A percentile compares a stretch with the other conserved stretches of the same genome.
Conservation (phyloP, 2,888 invertebrate species). For the Aricia artaxerxes region DNA sequence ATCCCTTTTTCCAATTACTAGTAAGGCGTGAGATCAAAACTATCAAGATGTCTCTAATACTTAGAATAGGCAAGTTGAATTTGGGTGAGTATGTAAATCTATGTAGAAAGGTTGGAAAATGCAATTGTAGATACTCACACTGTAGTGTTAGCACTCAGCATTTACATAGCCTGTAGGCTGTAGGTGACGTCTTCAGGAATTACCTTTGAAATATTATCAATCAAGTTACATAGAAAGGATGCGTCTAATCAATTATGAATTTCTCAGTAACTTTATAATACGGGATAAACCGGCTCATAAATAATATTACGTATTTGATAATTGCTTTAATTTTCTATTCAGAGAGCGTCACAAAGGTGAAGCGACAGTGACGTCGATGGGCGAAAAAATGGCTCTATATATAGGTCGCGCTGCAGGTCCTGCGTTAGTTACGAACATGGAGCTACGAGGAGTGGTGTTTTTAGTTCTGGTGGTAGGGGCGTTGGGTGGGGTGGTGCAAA, state of each 20-base stretch:
- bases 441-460: constrained; percentile 60
- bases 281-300: constrained; percentile 30
- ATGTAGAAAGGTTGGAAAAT: too few relatives aligned
- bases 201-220: not conserved
- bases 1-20: too few relatives aligned
- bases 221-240: not conserved
- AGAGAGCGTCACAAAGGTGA: constrained; percentile 4
- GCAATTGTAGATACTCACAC: too few relatives aligned
- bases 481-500: constrained; percentile 64
- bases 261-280: constrained; percentile 37
- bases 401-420: constrained; percentile 65
- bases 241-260: not conserved
- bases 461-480: constrained; percentile 56
- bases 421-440: constrained; percentile 71
- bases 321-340: constrained; percentile 10
- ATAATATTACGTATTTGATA: constrained; percentile 21
- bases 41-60: too few relatives aligned
- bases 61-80: too few relatives aligned
- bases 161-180: too few relatives aligned
- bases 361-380: constrained; percentile 53
- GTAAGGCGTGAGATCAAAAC: too few relatives aligned
- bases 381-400: constrained; percentile 68
- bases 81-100: too few relatives aligned
- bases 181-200: not conserved
- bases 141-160: too few relatives aligned